These are phyloP conservation scores for Pygmarrhopalites habei DNA, from an alignment of 1,140 invertebrate genomes.

Conservation along the genomic window DNA sequence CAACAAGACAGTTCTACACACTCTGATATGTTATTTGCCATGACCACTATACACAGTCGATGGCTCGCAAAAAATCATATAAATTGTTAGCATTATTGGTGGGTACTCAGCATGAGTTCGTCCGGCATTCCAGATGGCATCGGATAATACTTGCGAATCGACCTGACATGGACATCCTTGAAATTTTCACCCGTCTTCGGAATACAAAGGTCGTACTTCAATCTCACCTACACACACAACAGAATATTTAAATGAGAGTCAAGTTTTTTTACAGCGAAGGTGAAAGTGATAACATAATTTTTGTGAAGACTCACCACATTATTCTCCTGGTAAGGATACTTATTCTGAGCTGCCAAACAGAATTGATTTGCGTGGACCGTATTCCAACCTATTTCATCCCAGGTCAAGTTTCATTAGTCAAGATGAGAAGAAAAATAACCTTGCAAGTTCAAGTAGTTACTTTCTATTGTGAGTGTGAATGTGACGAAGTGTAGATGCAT, in stretches of 20 bases:
- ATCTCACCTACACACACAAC: constrained; percentile 57
- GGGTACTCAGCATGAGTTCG: constrained; percentile 61
- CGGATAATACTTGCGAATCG: constrained; percentile 51
- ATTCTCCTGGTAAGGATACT: constrained; percentile 34
- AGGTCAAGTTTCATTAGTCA: no score
- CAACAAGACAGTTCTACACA: no score
- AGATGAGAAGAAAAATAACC: no score
- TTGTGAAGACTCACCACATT: constrained; percentile 39
- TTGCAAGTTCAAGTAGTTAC: no score
- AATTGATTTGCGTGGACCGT: constrained; percentile 12
- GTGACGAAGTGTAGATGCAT: no score
- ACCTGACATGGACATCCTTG: constrained; percentile 55
- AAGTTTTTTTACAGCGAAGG: no score
- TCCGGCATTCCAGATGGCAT: constrained; percentile 61
- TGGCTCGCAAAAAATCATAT: no score
- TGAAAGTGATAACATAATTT: constrained; percentile 16
- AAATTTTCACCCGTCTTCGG: constrained; percentile 48
- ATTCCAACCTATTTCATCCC: constrained; percentile 25
- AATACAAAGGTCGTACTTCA: constrained; percentile 10
- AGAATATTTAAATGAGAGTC: constrained; percentile 55
- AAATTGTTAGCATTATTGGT: no score
- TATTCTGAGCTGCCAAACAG: constrained; percentile 24
- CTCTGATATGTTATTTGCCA: no score
- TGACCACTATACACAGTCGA: no score
- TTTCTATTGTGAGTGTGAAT: no score